A percentile compares a stretch with the other conserved stretches of the same genome.
These are phyloP conservation scores for human (Homo sapiens) DNA, from an alignment of 2,113 vertebrate species.

Conservation along the genomic window GRCh38 chr13:93179001-93179500, in stretches of 20 bases:
- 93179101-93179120: not conserved
- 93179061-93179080: not conserved
- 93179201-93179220: not conserved
- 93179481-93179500: not conserved
- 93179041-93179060: not conserved
- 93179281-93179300: not conserved
- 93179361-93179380: not conserved
- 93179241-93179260: not conserved
- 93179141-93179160: not conserved
- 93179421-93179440: not conserved
- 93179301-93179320: not conserved
- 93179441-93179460: no score
- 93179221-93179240: not conserved
- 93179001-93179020: not conserved
- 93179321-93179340: not conserved
- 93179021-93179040: not conserved
- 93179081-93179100: not conserved
- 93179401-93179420: not conserved
- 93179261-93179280: not conserved
- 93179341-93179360: not conserved
- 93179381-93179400: constrained; percentile 1
- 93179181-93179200: not conserved
- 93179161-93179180: not conserved
- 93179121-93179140: not conserved
- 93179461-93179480: not conserved